Evolutionary conservation across 1,140 invertebrate genomes (phyloP).

Genomic region (Saxidomus purpurata): DNA sequence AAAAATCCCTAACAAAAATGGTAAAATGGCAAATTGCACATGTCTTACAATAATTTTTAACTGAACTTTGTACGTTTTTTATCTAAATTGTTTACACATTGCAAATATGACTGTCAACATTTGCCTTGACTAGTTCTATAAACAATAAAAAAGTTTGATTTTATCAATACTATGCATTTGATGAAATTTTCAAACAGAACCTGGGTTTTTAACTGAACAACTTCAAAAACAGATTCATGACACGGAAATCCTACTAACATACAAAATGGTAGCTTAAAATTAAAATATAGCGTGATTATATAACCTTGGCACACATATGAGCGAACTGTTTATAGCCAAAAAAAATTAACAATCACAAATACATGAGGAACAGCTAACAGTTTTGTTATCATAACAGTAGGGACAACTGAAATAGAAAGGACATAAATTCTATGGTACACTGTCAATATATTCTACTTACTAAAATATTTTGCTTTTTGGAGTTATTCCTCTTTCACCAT

Average conservation of each 20-base stretch:
- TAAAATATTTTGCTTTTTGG: too few relatives aligned
- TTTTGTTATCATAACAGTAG: too few relatives aligned
- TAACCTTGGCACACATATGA: constrained; percentile 30
- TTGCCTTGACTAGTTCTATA: not conserved
- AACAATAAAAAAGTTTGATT: not conserved
- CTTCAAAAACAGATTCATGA: not conserved
- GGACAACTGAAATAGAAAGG: too few relatives aligned
- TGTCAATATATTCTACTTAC: too few relatives aligned
- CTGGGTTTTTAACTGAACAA: not conserved
- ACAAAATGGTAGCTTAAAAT: not conserved
- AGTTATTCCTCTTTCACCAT: too few relatives aligned
- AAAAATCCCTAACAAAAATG: not conserved
- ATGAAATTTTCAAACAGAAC: too few relatives aligned
- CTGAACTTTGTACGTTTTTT: too few relatives aligned
- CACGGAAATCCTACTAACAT: not conserved
- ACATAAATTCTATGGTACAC: too few relatives aligned
- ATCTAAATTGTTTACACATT: too few relatives aligned
- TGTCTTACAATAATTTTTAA: not conserved
- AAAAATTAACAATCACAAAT: not conserved
- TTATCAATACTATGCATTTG: too few relatives aligned
- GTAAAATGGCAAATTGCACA: constrained; percentile 18
- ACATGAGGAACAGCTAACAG: not conserved
- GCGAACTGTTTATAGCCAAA: not conserved
- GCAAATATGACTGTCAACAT: not conserved
- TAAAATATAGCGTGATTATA: not conserved